phyloP scores from a whole-genome alignment of 2,113 vertebrate species.

The Spilogale gracilis region DNA sequence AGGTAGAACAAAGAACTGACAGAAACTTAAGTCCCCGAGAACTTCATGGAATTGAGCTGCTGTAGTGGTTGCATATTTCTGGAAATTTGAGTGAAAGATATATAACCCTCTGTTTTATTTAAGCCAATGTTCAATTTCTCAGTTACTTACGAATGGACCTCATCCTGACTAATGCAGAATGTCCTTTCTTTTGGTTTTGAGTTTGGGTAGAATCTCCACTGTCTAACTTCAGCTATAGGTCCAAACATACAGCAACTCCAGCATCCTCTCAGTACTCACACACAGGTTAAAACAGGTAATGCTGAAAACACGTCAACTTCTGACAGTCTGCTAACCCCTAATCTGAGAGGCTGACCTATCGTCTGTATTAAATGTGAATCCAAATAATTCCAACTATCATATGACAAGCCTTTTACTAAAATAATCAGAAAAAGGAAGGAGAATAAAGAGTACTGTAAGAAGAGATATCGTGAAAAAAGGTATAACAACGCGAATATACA shows the following conservation, averaged over 20 bases:
- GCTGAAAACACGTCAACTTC: not conserved
- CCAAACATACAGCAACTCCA: not conserved
- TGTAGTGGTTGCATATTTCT: not conserved
- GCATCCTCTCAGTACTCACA: not conserved
- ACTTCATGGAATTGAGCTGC: not conserved
- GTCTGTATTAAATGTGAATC: not conserved
- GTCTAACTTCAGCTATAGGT: not conserved
- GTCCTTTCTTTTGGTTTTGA: conserved; percentile 8
- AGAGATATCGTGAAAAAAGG: not conserved
- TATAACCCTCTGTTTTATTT: not conserved
- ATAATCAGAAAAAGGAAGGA: not conserved
- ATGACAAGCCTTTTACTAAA: not conserved
- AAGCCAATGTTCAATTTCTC: not conserved
- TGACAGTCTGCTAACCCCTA: not conserved
- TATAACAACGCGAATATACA: not conserved
- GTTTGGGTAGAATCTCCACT: not conserved
- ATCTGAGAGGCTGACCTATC: not conserved
- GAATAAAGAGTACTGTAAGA: not conserved
- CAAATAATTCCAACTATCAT: conserved; percentile 8
- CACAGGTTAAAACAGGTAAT: not conserved
- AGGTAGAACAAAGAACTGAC: not conserved
- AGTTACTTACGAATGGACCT: not conserved
- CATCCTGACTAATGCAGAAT: conserved; percentile 2
- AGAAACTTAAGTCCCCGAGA: too few species aligned
- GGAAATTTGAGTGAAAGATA: not conserved